These are phyloP conservation scores for Zaprionus vittiger DNA, from an alignment of 1,140 invertebrate species.

Conservation along the genomic window DNA sequence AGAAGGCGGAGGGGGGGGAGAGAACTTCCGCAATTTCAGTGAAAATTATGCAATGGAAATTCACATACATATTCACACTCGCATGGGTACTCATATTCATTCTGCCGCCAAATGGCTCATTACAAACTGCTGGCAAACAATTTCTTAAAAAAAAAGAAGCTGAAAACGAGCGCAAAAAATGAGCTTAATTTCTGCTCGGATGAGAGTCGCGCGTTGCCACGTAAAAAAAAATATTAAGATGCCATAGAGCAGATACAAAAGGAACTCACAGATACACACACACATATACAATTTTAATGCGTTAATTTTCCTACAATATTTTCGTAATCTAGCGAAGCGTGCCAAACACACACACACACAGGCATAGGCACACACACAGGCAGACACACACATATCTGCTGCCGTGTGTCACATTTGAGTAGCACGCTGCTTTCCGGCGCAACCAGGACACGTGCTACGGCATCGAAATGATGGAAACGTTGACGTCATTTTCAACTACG, in stretches of 20 bases:
- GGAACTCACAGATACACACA: conserved; percentile 9
- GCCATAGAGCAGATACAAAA: conserved; percentile 1
- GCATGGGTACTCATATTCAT: conserved; percentile 11
- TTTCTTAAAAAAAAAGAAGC: conserved; percentile 28
- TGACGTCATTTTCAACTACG: conserved; percentile 44
- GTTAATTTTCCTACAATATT: conserved; percentile 73
- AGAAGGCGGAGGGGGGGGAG: background rate
- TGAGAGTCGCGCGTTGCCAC: conserved; percentile 37
- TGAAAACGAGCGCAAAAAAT: conserved; percentile 26
- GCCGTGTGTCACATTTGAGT: conserved; percentile 24
- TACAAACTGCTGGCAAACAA: conserved; percentile 35
- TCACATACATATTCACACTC: conserved; percentile 17
- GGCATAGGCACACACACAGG: conserved; percentile 20
- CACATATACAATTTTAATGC: conserved; percentile 64
- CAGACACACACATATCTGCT: background rate
- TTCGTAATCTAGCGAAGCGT: conserved; percentile 63
- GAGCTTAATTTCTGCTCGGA: conserved; percentile 42
- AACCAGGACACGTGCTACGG: conserved; percentile 11
- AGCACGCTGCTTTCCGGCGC: conserved; percentile 25
- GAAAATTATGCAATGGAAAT: background rate
- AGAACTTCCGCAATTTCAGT: background rate
- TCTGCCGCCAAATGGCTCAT: conserved; percentile 33
- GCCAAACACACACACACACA: conserved; percentile 17
- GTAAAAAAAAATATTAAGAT: conserved; percentile 59
- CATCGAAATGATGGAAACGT: conserved; percentile 41